Evolutionary conservation across 2,113 vertebrate species (phyloP), one percentile per base, ranked within the genome.

Genomic region (Sterrhoptilus dennistouni): DNA sequence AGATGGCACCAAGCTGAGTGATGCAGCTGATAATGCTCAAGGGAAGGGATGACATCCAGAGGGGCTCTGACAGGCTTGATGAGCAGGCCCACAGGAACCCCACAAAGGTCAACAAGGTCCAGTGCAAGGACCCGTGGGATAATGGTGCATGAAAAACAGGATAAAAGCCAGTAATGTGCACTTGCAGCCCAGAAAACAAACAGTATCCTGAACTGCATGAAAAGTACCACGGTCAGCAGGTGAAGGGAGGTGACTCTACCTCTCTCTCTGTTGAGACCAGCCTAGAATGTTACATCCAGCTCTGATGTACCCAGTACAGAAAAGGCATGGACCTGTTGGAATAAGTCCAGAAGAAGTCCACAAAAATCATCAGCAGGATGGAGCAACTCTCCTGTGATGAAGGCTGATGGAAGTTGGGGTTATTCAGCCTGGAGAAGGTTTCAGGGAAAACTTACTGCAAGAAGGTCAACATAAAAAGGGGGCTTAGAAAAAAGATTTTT

Each of bases 1-100:
- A 87, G 44, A 49, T 23, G 40, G 56, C 71, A 85, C 8, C 47
- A 52, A 68, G 42, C 29, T 59, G 38, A 64, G 23, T 6, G 53
- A 40, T 57, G 53, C 47, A 47, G 36, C 5, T 63, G 25, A 38
- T 31, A 56, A 72, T 0, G 0, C 64, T 31, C 12, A 6, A 71
- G 14, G 20, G 12, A 52, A 8, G 22, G 20, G 21, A 56, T 18
- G 50, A 45, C 50, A 49, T 56, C 31, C 31, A 64, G 40, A 64
- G 42, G 49, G 31, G 64, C 49, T 42, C 42, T 9, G 8, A 22
- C 11, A 64, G 22, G 16, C 38, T 75, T 16, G 16, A 85, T 33
- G 11, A 80, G 33, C 14, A 28, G 14, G 28, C 20, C 33, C 20
- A 38, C 20, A 35, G 16, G 17, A 65, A 33, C 10, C 15, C 36